Evolutionary conservation across 1,140 invertebrate genomes (phyloP).

Genomic region (Anoplolepis gracilipes): DNA sequence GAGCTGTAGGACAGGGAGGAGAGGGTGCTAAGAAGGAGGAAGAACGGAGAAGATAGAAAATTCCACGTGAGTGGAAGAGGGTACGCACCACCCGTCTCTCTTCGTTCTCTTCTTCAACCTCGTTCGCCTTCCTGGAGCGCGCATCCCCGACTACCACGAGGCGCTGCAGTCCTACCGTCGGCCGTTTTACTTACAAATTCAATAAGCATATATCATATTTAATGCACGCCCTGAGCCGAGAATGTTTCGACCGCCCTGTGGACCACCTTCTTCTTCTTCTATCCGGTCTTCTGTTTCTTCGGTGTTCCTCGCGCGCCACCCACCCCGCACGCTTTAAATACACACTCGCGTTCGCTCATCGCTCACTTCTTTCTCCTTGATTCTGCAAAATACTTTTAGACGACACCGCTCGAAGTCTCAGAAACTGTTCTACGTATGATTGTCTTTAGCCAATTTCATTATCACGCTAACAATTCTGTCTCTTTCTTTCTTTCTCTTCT

Average conservation of each 20-base stretch:
- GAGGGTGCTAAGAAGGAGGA: constrained; percentile 43
- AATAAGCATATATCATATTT: constrained; percentile 84
- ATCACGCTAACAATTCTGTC: neutral
- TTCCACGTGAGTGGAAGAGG: constrained; percentile 28
- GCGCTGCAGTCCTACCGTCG: constrained; percentile 72
- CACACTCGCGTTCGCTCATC: neutral
- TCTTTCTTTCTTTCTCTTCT: too few relatives aligned
- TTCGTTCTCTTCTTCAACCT: constrained; percentile 19
- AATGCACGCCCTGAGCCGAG: constrained; percentile 78
- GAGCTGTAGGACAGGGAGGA: constrained; percentile 41
- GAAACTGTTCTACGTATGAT: constrained; percentile 21
- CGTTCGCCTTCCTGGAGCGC: constrained; percentile 45
- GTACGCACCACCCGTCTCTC: constrained; percentile 12
- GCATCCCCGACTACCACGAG: constrained; percentile 66
- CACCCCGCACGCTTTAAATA: neutral
- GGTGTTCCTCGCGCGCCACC: constrained; percentile 2
- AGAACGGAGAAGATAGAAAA: constrained; percentile 15
- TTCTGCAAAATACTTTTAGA: neutral
- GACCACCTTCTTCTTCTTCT: constrained; percentile 70
- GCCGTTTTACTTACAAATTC: constrained; percentile 83
- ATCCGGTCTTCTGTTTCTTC: constrained; percentile 19
- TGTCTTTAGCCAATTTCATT: constrained; percentile 2
- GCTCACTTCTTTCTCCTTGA: constrained; percentile 28
- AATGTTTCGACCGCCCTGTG: constrained; percentile 79
- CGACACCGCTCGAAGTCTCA: constrained; percentile 15